Base-by-base conservation (phyloP, 2,797 vertebrate genomes). In the Poecilia picta region DNA sequence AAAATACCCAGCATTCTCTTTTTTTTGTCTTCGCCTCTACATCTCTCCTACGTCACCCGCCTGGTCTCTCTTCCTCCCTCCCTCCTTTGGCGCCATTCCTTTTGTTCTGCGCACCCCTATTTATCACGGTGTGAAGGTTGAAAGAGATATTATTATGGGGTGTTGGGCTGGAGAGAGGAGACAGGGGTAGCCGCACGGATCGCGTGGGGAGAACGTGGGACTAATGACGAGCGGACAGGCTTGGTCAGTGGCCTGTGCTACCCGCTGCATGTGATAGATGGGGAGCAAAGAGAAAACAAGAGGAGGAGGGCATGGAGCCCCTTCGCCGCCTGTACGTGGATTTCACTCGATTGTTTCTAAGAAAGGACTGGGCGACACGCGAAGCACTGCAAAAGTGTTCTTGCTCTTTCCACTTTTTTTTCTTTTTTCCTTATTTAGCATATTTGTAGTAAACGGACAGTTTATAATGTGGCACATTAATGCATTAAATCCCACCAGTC, bases 101-200 rank as follows among this genome's bases (percentile, higher is more conserved):
- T 99, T 99, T 99, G 98, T 99, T 99, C 98, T 97, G 96, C 89
- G 95, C 96, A 95, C 97, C 97, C 97, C 98, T 99, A 99, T 99
- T 99, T 99, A 99, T 99, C 98, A 99, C 97, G 96, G 97, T 98
- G 98, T 99, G 98, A 99, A 99, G 98, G 98, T 99, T 99, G 98
- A 99, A 98, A 99, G 98, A 99, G 98, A 99, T 99, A 98, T 99
- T 99, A 99, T 99, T 99, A 99, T 94, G 94, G 94, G 93, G 93
- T 94, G 94, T 82, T 90, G 88, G 99, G 97, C 97, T 97, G 97
- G 96, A 97, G 97, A 98, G 97, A 98, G 98, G 97, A 98, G 98
- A 98, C 98, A 99, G 98, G 98, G 98, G 98, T 98, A 98, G 98
- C 97, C 97, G 97, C 97, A 98, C 96, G 98, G 98, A 99, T 98